Base-by-base conservation (phyloP, 2,888 invertebrate genomes). In the Dyspetes luteomarginatus region DNA sequence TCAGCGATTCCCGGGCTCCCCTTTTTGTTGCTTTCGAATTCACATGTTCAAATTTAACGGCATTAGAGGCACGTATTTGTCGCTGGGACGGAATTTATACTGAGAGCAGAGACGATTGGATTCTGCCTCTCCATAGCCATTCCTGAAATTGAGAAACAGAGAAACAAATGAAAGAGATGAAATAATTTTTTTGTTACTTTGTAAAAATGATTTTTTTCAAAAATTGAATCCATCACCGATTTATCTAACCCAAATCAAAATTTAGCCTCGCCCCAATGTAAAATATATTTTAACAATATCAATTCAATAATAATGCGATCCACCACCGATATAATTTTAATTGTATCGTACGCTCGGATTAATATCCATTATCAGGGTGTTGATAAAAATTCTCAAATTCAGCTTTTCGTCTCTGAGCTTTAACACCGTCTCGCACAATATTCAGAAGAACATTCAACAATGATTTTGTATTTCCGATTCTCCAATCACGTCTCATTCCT, bases 1-100 rank as follows among this genome's bases (percentile, higher is more conserved):
- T 81, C 74, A 81, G 74, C 65, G 52, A 73, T 73, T 79, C 55
- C 72, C 77, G 62, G 81, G 82, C 60, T 82, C 79, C 67, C 69
- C 76, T 80, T 83, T 82, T 78, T 86, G 85, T 73, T 86, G 85
- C 83, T 87, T 88, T 77, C 86, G 85, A 83, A 85, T 83, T 87
- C 88, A 88, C 85, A 87, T 85, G 75, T 92, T 94, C 43, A 93
- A 93, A 84, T 89, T 90, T 15, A 91, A 78, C 65, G 92, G 90
- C 91, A 92, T 90, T 76, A 92, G 75, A 76, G 95, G 94, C 74
- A 94, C 93, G 86, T 94, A 95, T 89, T 94, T 95, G 81, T 94
- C 94, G 43, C 94, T 94, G 0, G 95, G 95, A 83, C 94, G 93
- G 87, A 94, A 95, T 84, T 94, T 93, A 93, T 94, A 95, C 85